Evolutionary conservation across 2,113 vertebrate species (phyloP), one percentile per base, ranked within the genome.

Genomic region (Morone chrysops): DNA sequence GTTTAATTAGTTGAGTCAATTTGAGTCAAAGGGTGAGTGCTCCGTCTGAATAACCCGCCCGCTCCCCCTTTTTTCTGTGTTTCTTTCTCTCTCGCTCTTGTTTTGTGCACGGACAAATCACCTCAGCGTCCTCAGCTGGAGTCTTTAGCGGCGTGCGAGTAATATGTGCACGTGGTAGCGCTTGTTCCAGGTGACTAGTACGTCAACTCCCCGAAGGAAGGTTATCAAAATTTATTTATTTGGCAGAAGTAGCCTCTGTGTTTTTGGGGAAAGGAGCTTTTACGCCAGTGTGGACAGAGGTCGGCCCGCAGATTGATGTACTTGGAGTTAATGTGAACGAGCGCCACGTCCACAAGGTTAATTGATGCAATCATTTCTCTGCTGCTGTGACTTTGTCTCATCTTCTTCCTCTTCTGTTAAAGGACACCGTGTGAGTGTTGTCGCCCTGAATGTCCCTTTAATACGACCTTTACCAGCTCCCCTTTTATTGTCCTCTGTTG

Each of bases 81-180:
- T 8, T 51, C 51, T 82, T 75, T 91, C 75, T 74, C 50, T 70
- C 72, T 68, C 63, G 59, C 63, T 89, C 86, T 86, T 83, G 81
- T 81, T 93, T 86, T 91, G 90, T 90, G 93, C 94, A 92, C 94
- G 87, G 83, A 82, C 88, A 92, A 88, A 90, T 93, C 89, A 87
- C 84, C 93, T 94, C 91, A 90, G 77, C 82, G 83, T 76, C 83
- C 89, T 90, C 90, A 84, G 75, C 75, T 87, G 84, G 83, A 86
- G 89, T 74, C 83, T 82, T 78, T 54, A 76, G 81, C 48, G 6
- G 77, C 74, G 91, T 90, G 90, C 87, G 89, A 92, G 85, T 79
- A 82, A 89, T 81, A 22, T 47, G 71, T 82, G 74, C 81, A 66
- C 84, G 81, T 84, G 83, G 67, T 83, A 66, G 71, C 41, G 73